Evolutionary conservation across 2,888 invertebrate genomes (phyloP).

Genomic region (Chrysolina haemoptera): DNA sequence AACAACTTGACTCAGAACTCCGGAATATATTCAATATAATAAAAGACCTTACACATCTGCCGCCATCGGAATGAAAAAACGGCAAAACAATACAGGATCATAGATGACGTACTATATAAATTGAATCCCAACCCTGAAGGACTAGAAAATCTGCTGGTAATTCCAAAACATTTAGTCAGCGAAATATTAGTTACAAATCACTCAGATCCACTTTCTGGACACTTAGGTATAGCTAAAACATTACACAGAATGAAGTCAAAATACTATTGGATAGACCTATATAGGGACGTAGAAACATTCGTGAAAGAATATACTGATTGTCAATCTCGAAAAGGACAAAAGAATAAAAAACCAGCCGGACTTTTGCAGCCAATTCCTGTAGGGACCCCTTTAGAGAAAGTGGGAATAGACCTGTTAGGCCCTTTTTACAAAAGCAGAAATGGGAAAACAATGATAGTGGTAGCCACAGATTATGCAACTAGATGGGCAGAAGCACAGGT

Average conservation of each 20-base stretch:
- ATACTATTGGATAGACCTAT: slow-evolving; percentile 46
- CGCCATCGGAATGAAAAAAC: slow-evolving; percentile 35
- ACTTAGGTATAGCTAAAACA: slow-evolving; percentile 49
- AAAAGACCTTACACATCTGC: not conserved
- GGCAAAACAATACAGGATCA: slow-evolving; percentile 44
- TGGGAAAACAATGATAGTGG: slow-evolving; percentile 52
- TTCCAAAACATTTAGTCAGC: slow-evolving; percentile 40
- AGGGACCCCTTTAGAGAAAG: slow-evolving; percentile 36
- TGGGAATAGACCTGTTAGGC: slow-evolving; percentile 47
- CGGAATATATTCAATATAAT: not conserved
- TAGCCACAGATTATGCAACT: slow-evolving; percentile 56
- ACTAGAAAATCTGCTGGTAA: slow-evolving; percentile 43
- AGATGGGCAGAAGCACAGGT: slow-evolving; percentile 50
- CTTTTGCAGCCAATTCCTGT: no score
- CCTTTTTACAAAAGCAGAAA: slow-evolving; percentile 45
- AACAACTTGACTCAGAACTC: not conserved
- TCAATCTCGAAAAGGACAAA: slow-evolving; percentile 47
- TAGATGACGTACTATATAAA: slow-evolving; percentile 42
- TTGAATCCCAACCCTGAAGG: slow-evolving; percentile 33
- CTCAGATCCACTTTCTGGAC: slow-evolving; percentile 46
- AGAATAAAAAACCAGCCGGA: slow-evolving; percentile 45
- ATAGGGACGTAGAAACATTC: slow-evolving; percentile 38
- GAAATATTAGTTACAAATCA: slow-evolving; percentile 49
- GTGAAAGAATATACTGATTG: slow-evolving; percentile 48
- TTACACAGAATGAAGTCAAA: slow-evolving; percentile 46